Evolutionary conservation across 2,888 invertebrate species (phyloP), one percentile per base, ranked within the genome.

Genomic region (Linnaemya tessellans): DNA sequence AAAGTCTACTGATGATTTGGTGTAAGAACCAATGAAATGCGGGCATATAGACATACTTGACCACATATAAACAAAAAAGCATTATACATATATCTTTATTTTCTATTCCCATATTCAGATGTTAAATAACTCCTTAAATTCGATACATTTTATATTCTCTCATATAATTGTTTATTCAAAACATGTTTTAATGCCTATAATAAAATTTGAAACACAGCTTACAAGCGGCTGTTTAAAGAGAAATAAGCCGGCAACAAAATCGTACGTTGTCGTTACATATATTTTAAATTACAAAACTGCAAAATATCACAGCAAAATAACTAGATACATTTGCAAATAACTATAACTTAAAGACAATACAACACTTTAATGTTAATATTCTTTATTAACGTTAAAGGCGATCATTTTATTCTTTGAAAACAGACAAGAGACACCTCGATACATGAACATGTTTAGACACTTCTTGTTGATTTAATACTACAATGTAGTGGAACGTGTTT

Each of bases 401-500:
- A 25, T 75, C 30, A 15, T 25, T 64, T 43, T 41, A 25, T 75
- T 60, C 60, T 30, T 65, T 13, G 22, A 51, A 80, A 73, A 65
- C 73, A 58, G 51, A 60, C 65, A 49, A 58, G 51, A 67, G 67
- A 68, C 60, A 80, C 80, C 43, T 80, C 58, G 67, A 41, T 22
- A 80, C 58, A 80, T 73, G 65, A 41, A 62, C 65, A 67, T 38
- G 65, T 80, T 67, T 58, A 80, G 35, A 51, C 58, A 73, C 73
- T 67, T 67, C 70, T 79, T 73, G 73, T 80, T 80, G 80, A 80
- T 65, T 73, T 80, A 65, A 80, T 62, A 79, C 60, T 73, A 67
- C 65, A 60, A 74, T 67, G 51, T 38, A 30, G 18, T 60, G 67
- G 20, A 80, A 80, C 80, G 67, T 80, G 80, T 80, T 80, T 80